Base-by-base conservation (phyloP, 2,113 vertebrate genomes). In the Hydrolagus affinis region DNA sequence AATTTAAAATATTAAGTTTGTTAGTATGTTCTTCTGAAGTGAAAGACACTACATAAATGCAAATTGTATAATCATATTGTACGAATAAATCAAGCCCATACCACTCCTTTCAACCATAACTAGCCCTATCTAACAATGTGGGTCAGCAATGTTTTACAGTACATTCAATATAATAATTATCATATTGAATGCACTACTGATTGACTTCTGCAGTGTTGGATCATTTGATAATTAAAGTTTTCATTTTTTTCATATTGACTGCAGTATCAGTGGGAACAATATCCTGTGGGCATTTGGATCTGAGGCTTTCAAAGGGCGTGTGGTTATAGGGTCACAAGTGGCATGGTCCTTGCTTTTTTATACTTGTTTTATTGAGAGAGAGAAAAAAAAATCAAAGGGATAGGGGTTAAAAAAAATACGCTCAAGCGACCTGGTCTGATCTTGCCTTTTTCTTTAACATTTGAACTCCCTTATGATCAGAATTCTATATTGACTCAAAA, bases 61-160 rank as follows among this genome's bases (percentile, higher is more conserved):
- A 44, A 44, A 44, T 44, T 44, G 44, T 44, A 44, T 44, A 44
- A 44, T 44, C 44, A 44, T 44, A 44, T 44, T 44, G 44, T 44
- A 80, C 9, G 77, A 28, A 62, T 64, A 80, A 75, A 80, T 60
- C n/a, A 78, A 78, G 59, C 23, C 76, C 59, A 80, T 15, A 25
- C 60, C 11, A 56, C 1, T 15, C 59, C 8, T 80, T 64, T 12
- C 28, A 44, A 44, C 44, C 1, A 44, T 44, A 44, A 44, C 44
- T 3, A 44, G 44, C 44, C 44, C 44, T 44, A 44, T 44, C 44
- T 44, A 44, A 44, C 44, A 1, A 44, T 44, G 6, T 1, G 44
- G 44, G 44, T 44, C 44, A 44, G 44, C 44, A 44, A 44, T 44
- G 44, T 44, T 44, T 44, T 44, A 44, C 44, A 44, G 6, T 44